These are phyloP conservation scores for Rhipidura dahli DNA, from an alignment of 2,113 vertebrate genomes.

Conservation along the genomic window DNA sequence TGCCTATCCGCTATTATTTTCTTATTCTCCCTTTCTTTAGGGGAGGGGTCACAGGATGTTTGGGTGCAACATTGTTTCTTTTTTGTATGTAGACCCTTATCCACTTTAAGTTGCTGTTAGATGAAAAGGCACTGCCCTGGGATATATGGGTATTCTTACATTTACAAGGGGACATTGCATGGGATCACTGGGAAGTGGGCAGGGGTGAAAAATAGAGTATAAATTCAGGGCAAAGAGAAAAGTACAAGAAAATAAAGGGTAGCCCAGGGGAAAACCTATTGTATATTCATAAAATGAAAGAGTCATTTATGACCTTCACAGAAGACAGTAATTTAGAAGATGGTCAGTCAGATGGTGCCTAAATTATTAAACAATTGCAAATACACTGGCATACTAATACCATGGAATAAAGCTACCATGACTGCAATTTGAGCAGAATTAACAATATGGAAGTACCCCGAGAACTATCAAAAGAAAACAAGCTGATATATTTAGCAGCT, in stretches of 20 bases:
- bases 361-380: not conserved
- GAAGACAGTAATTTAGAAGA: not conserved
- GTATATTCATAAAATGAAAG: not conserved
- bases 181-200: not conserved
- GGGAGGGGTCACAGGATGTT: not conserved
- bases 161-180: not conserved
- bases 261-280: not conserved
- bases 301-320: not conserved
- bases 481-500: not conserved
- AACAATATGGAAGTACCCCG: not conserved
- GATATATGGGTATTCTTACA: not conserved
- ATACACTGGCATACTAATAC: not conserved
- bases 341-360: not conserved
- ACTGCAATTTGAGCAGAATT: not conserved
- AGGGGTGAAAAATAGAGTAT: not conserved
- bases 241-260: not conserved
- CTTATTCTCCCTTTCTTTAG: not conserved
- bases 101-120: not conserved
- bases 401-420: not conserved
- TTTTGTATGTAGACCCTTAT: not conserved
- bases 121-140: not conserved
- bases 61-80: not conserved
- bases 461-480: not conserved
- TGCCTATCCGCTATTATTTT: not conserved
- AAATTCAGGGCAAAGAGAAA: not conserved